These are phyloP conservation scores for Meloidogyne exigua DNA, from an alignment of 1,140 invertebrate genomes.

Conservation along the genomic window DNA sequence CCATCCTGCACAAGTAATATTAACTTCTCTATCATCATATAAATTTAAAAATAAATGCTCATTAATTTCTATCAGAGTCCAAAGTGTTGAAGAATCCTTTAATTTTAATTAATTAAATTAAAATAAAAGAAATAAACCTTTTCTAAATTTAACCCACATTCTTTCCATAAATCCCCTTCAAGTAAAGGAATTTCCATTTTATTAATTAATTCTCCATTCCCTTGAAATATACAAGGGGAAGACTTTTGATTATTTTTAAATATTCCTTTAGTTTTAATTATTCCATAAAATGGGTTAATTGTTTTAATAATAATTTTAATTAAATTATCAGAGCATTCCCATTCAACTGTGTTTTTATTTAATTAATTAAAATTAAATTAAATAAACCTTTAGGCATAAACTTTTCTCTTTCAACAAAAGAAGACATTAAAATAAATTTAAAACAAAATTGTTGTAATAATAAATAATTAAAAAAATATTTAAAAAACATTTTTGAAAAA, in stretches of 20 bases:
- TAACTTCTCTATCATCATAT: slow-evolving; percentile 7
- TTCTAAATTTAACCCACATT: slow-evolving; percentile 15
- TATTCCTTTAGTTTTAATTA: slow-evolving; percentile 17
- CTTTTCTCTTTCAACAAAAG: not conserved
- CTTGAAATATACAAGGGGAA: slow-evolving; percentile 2
- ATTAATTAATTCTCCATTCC: slow-evolving; percentile 6
- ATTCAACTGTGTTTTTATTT: slow-evolving; percentile 11
- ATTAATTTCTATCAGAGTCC: slow-evolving; percentile 13
- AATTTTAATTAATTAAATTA: not conserved
- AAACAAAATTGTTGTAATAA: not conserved
- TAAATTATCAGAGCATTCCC: slow-evolving; percentile 13
- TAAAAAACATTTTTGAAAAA: too few relatives aligned
- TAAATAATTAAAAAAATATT: not conserved
- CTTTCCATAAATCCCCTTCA: not conserved
- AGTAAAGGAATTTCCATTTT: slow-evolving; percentile 15
- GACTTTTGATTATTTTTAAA: not conserved
- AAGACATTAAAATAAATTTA: not conserved
- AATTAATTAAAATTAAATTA: not conserved
- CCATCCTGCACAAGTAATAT: slow-evolving; percentile 15
- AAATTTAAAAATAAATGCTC: slow-evolving; percentile 8
- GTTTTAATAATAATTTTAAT: slow-evolving; percentile 15
- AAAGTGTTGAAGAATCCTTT: slow-evolving; percentile 21
- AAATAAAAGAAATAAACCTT: not conserved
- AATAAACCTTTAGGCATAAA: not conserved
- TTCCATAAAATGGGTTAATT: slow-evolving; percentile 8